Evolutionary conservation across 2,888 invertebrate genomes (phyloP), one percentile per base, ranked within the genome.

Genomic region (Meliscaeva auricollis): DNA sequence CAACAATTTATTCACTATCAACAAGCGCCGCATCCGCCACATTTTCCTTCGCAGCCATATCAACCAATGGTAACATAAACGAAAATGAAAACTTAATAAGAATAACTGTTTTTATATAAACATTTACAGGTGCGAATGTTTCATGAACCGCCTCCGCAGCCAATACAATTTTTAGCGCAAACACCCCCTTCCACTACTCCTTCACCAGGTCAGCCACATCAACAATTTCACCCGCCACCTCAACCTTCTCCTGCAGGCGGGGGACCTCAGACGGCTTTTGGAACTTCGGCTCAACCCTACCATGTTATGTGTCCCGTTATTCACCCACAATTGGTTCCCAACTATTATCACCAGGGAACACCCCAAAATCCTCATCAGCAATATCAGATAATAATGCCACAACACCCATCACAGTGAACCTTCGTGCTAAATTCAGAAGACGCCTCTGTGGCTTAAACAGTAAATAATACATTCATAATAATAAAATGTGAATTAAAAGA

Each of bases 1-100:
- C 96, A 95, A 90, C 95, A 94, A 88, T 94, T 94, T 91, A 93
- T 95, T 90, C 94, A 94, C 87, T 94, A 95, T 92, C 94, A 94
- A 89, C 95, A 94, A 91, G 93, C 94, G 87, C 92, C 90, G 89
- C 92, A 91, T 93, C 93, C 92, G 91, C 92, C 87, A 91, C 93
- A 90, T 90, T 94, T 89, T 93, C 91, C 89, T 88, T 89, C 91
- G 69, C 93, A 93, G 76, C 89, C 92, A 69, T 93, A 92, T 88
- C 92, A 92, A 74, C 93, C 93, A 87, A 93, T 94, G 93, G 93
- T 93, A 88, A 92, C 92, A 90, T 91, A 91, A 54, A 13, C 2
- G n/a, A n/a, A 44, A 11, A 62, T 30, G 3, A 38, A 9, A 30
- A 15, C 26, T 41, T 5, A 9, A n/a, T 11, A 44, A 32, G 0